Evolutionary conservation across 2,113 vertebrate genomes (phyloP).

Genomic region (Sorex fumeus): DNA sequence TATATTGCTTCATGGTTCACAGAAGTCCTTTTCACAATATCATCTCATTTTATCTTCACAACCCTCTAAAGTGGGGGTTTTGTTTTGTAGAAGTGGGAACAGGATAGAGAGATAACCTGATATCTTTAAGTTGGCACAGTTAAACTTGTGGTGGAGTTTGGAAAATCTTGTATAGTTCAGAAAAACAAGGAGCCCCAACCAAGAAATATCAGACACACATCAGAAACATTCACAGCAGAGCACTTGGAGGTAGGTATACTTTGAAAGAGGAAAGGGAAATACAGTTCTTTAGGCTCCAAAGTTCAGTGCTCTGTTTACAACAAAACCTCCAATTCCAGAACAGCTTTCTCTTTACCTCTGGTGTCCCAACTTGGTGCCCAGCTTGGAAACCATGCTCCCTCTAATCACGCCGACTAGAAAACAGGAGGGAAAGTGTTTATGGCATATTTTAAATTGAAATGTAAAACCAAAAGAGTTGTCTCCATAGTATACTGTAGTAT

Average conservation of each 20-base stretch:
- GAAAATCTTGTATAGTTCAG: background rate
- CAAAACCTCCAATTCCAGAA: background rate
- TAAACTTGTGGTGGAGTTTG: background rate
- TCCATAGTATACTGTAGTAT: background rate
- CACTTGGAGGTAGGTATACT: background rate
- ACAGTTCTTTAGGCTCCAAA: background rate
- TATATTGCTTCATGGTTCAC: background rate
- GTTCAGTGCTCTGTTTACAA: background rate
- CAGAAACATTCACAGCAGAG: background rate
- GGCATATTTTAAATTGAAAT: background rate
- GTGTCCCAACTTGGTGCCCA: background rate
- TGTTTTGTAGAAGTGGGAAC: background rate
- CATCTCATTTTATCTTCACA: constrained; percentile 46
- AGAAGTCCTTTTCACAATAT: background rate
- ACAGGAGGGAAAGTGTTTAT: background rate
- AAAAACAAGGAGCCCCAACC: background rate
- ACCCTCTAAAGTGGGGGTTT: background rate
- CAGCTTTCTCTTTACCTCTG: background rate
- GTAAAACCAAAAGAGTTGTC: background rate
- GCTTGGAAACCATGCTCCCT: background rate
- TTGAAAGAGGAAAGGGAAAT: constrained; percentile 34
- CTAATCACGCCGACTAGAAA: background rate
- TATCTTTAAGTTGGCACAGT: background rate
- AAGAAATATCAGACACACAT: background rate
- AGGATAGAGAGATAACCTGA: background rate